Conservation (phyloP, 1,140 invertebrate genomes). For the Melitaea cinxia region DNA sequence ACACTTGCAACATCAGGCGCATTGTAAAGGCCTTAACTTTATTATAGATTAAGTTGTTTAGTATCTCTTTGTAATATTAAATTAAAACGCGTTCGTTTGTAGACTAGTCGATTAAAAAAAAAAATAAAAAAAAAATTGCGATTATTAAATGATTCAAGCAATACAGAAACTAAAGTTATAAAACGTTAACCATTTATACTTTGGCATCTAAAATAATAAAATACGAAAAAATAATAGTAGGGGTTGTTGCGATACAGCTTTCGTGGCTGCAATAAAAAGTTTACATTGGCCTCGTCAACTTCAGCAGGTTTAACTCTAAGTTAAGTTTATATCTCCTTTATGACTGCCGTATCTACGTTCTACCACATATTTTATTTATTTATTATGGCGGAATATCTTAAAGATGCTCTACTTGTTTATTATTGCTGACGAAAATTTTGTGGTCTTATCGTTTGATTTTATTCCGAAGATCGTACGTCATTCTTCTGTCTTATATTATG, state of each 20-base stretch:
- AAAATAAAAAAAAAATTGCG: too few relatives aligned
- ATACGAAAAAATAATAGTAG: slow-evolving; percentile 32
- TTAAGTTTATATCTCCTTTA: slow-evolving; percentile 73
- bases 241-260: slow-evolving; percentile 37
- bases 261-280: slow-evolving; percentile 67
- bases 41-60: too few relatives aligned
- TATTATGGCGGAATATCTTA: slow-evolving; percentile 6
- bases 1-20: too few relatives aligned
- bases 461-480: too few relatives aligned
- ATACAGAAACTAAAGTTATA: neutral
- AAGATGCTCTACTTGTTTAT: neutral
- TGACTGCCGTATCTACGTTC: slow-evolving; percentile 32
- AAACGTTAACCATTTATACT: neutral
- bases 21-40: too few relatives aligned
- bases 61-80: too few relatives aligned
- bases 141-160: too few relatives aligned
- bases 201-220: neutral
- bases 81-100: too few relatives aligned
- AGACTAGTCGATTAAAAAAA: too few relatives aligned
- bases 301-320: slow-evolving; percentile 57
- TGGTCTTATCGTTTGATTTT: too few relatives aligned
- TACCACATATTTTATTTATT: slow-evolving; percentile 11
- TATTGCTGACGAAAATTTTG: neutral
- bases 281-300: slow-evolving; percentile 66
- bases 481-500: too few relatives aligned